Conservation (phyloP, 2,888 invertebrate species). For the Prosopocoilus inquinatus region DNA sequence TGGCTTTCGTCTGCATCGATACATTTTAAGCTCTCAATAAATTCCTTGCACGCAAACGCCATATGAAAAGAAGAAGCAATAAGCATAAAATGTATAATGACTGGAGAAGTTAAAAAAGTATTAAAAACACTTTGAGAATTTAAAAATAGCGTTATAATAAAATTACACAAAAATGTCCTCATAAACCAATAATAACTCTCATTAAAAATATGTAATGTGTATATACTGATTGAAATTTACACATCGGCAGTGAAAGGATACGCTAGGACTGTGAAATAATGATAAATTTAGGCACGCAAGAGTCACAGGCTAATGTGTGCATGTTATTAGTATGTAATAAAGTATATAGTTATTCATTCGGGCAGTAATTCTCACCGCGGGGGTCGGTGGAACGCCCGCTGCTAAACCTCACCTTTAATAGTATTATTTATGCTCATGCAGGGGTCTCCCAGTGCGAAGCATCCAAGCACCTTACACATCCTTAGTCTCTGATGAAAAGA, state of each 20-base stretch:
- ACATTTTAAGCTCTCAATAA: no score
- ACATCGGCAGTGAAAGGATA: constrained; percentile 26
- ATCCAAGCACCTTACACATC: constrained; percentile 36
- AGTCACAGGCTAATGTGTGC: constrained; percentile 50
- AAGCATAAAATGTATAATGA: no score
- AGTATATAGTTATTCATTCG: constrained; percentile 53
- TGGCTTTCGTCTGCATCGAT: no score
- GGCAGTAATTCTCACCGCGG: constrained; percentile 53
- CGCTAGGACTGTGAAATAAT: constrained; percentile 39
- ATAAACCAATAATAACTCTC: constrained; percentile 30
- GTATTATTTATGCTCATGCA: constrained; percentile 51
- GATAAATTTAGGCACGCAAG: constrained; percentile 38
- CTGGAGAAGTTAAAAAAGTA: constrained; percentile 5
- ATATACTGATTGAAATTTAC: constrained; percentile 34
- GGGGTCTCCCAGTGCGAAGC: constrained; percentile 40
- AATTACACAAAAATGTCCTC: constrained; percentile 18
- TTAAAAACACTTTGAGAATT: constrained; percentile 19
- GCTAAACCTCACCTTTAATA: constrained; percentile 54
- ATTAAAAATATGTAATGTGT: constrained; percentile 30
- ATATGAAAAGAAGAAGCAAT: no score
- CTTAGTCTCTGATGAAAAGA: constrained; percentile 34
- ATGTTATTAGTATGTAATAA: constrained; percentile 54
- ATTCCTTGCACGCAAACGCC: no score
- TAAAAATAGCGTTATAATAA: constrained; percentile 14
- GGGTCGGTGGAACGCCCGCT: constrained; percentile 47